Conservation (phyloP, 2,888 invertebrate species). For the Torymus texanus region DNA sequence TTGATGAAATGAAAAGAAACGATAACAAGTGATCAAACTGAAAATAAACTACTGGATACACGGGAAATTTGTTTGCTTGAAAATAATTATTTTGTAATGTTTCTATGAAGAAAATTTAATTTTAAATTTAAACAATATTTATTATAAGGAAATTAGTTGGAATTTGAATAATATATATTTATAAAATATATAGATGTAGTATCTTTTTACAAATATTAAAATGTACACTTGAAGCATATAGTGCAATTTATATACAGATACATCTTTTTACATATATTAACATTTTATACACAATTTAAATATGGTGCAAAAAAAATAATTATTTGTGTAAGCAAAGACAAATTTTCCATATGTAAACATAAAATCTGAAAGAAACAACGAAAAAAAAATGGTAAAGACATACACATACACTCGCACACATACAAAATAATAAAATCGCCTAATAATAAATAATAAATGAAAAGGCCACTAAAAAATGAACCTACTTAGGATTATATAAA, state of each 20-base stretch:
- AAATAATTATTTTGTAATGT: no score
- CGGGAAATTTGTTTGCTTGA: no score
- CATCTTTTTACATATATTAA: no score
- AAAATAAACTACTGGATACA: constrained; percentile 4
- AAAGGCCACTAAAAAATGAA: constrained; percentile 10
- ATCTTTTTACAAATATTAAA: no score
- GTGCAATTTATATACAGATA: no score
- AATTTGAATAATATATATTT: no score
- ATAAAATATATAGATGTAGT: no score
- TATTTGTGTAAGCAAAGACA: background rate
- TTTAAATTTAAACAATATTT: no score
- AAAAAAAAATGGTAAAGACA: constrained; percentile 14
- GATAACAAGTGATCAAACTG: constrained; percentile 37
- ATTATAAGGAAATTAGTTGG: no score
- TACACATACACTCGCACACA: constrained; percentile 35
- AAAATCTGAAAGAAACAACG: constrained; percentile 14
- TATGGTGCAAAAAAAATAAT: background rate
- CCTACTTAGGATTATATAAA: background rate
- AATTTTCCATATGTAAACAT: background rate
- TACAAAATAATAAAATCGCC: constrained; percentile 20
- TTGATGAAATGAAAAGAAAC: constrained; percentile 16
- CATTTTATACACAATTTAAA: no score
- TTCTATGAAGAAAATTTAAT: no score
- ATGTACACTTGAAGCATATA: no score
- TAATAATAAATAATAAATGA: constrained; percentile 33